A percentile compares a stretch with the other conserved stretches of the same genome.
phyloP scores from a whole-genome alignment of 2,888 invertebrate species.

The Torymus tubicola region DNA sequence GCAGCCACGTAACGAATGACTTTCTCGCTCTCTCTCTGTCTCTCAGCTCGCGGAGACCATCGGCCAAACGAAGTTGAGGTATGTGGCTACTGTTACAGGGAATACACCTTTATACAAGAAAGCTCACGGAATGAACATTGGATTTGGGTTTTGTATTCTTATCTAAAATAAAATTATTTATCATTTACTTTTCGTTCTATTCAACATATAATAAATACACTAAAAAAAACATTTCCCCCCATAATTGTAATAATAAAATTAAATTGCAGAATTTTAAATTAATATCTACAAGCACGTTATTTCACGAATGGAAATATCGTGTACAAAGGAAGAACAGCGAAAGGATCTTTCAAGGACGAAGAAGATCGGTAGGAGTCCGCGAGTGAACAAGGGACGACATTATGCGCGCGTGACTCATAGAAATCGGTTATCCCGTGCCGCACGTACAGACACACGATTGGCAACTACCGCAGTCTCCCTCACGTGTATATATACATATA shows the following conservation, averaged over 20 bases:
- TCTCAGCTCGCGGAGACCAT: slow-evolving; percentile 10
- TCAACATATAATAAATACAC: too few species aligned
- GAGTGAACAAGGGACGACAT: slow-evolving; percentile 23
- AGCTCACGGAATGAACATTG: too few species aligned
- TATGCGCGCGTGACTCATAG: slow-evolving; percentile 47
- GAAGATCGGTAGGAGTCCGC: slow-evolving; percentile 1
- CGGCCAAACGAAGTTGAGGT: background rate
- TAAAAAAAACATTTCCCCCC: too few species aligned
- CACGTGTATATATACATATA: background rate
- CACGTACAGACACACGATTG: slow-evolving; percentile 59
- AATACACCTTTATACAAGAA: background rate
- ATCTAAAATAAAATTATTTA: too few species aligned
- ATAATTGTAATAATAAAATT: too few species aligned
- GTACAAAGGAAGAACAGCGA: too few species aligned
- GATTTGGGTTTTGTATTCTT: too few species aligned
- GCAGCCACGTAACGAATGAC: slow-evolving; percentile 73
- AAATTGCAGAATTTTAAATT: slow-evolving; percentile 48
- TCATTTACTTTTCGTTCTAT: too few species aligned
- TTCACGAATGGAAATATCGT: background rate
- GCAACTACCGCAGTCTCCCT: slow-evolving; percentile 10
- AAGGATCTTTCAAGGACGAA: background rate
- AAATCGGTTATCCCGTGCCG: slow-evolving; percentile 40
- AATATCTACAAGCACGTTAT: background rate
- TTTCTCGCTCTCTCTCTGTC: slow-evolving; percentile 58
- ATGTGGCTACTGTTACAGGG: background rate